A percentile compares a stretch with the other conserved stretches of the same genome.
Conservation (phyloP, 2,888 invertebrate genomes). For the Trissonchulus sp. region DNA sequence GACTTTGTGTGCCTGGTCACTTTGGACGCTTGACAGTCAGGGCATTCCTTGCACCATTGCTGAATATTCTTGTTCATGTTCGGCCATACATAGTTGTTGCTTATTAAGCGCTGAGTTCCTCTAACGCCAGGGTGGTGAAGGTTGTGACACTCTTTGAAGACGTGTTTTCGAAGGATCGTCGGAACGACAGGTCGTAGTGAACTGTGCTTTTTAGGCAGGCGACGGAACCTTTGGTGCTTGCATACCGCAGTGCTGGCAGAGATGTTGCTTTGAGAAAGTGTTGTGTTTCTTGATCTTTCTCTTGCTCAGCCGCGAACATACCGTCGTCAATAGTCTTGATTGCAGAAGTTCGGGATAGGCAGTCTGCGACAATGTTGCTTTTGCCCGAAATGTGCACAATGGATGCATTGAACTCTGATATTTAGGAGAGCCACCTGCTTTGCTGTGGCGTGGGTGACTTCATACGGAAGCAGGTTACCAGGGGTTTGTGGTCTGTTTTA, state of each 20-base stretch:
- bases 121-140: constrained; percentile 14
- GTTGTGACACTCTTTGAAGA: not conserved
- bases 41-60: constrained; percentile 12
- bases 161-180: too few species aligned
- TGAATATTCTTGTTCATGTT: constrained; percentile 18
- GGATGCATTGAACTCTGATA: too few species aligned
- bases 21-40: not conserved
- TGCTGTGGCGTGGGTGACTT: constrained; percentile 6
- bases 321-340: not conserved
- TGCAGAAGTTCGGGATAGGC: not conserved
- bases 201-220: not conserved
- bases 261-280: constrained; percentile 13
- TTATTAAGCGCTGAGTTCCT: not conserved
- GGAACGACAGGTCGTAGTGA: not conserved
- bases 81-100: not conserved
- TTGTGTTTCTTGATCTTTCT: not conserved
- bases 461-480: not conserved
- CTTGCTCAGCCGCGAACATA: not conserved
- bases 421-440: constrained; percentile 4
- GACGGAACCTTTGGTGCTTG: not conserved
- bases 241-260: not conserved
- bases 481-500: not conserved
- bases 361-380: constrained; percentile 12
- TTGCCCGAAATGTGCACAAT: too few species aligned
- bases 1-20: not conserved